A percentile compares a stretch with the other conserved stretches of the same genome.
These are phyloP conservation scores for Cynopterus brachyotis DNA, from an alignment of 2,113 vertebrate genomes.

Conservation along the genomic window DNA sequence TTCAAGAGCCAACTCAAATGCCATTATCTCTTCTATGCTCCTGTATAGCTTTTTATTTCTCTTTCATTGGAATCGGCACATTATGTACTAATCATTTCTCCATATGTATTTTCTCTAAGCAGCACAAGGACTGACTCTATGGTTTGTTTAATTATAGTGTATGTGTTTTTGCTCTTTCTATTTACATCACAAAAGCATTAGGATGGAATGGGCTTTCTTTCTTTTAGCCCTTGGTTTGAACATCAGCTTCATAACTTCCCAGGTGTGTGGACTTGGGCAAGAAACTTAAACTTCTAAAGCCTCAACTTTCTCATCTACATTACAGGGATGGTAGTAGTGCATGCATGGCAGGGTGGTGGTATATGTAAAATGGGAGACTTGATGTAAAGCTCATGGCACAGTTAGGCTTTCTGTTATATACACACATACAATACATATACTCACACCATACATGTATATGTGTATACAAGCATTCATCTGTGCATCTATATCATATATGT, in stretches of 20 bases:
- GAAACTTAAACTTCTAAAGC: not conserved
- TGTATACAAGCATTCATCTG: not conserved
- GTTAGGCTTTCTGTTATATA: not conserved
- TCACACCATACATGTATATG: not conserved
- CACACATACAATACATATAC: not conserved
- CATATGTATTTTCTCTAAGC: not conserved
- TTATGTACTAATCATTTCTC: not conserved
- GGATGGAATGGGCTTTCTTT: not conserved
- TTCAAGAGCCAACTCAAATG: not conserved
- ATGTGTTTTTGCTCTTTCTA: not conserved
- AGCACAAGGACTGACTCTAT: not conserved
- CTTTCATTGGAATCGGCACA: not conserved
- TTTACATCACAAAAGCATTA: not conserved
- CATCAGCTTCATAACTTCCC: not conserved
- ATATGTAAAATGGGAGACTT: not conserved
- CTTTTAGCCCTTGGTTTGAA: not conserved
- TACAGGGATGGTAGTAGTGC: not conserved
- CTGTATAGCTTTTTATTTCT: not conserved
- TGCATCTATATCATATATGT: not conserved
- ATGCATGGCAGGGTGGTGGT: rapidly evolving
- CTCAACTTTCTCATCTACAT: not conserved
- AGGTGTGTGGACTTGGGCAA: not conserved
- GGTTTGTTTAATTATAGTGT: not conserved
- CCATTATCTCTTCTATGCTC: not conserved
- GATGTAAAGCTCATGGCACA: not conserved